Conservation (phyloP, 2,888 invertebrate species). For the Linnaemya vulpina region DNA sequence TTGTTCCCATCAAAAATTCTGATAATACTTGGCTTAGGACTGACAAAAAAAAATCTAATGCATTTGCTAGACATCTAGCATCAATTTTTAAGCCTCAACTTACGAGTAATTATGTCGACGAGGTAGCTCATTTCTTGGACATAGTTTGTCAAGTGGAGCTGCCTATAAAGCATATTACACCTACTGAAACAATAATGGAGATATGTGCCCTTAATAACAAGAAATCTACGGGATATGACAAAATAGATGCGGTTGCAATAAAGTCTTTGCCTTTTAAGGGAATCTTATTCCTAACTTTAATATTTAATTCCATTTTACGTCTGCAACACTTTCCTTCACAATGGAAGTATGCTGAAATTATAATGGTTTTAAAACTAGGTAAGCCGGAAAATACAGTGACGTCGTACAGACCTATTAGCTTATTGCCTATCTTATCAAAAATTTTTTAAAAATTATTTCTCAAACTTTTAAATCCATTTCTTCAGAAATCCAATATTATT, state of each 20-base stretch:
- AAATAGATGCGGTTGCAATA: constrained; percentile 20
- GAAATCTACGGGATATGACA: constrained; percentile 19
- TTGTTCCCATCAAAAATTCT: constrained; percentile 23
- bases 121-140: too few relatives aligned
- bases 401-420: constrained; percentile 35
- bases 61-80: constrained; percentile 9
- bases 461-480: constrained; percentile 3
- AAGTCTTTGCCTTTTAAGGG: constrained; percentile 29
- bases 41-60: neutral
- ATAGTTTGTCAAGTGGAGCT: constrained; percentile 11
- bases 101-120: too few relatives aligned
- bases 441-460: constrained; percentile 41
- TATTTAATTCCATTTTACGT: constrained; percentile 3
- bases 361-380: constrained; percentile 19
- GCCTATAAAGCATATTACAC: constrained; percentile 16
- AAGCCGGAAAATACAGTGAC: constrained; percentile 22
- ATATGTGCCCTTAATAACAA: constrained; percentile 12
- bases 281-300: constrained; percentile 21
- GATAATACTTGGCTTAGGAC: neutral
- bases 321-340: constrained; percentile 14
- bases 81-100: constrained; percentile 20
- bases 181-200: constrained; percentile 32
- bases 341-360: constrained; percentile 8
- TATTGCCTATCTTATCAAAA: constrained; percentile 44
- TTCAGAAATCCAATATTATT: constrained; percentile 17